Percentiles rank a stretch among this genome's conserved stretches.
Conservation (phyloP, 2,797 vertebrate species). For the Jordanella pulchra region DNA sequence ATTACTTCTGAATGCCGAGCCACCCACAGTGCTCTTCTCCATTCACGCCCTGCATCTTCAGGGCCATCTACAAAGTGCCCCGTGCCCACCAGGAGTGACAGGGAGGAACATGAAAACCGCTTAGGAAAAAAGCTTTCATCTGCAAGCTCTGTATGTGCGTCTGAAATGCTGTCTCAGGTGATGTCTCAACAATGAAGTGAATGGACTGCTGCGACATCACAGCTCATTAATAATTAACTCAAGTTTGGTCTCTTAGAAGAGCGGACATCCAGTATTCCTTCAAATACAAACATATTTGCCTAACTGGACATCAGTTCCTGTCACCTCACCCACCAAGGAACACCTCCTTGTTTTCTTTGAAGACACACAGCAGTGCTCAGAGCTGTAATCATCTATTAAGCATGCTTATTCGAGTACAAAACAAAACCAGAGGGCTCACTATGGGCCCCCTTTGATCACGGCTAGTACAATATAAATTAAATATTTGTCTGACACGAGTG, state of each 20-base stretch:
- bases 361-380: slow-evolving; percentile 14
- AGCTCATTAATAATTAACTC: slow-evolving; percentile 64
- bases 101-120: slow-evolving; percentile 61
- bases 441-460: slow-evolving; percentile 7
- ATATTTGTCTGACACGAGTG: slow-evolving; percentile 21
- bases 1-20: slow-evolving; percentile 63
- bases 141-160: slow-evolving; percentile 45
- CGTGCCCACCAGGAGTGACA: slow-evolving; percentile 54
- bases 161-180: slow-evolving; percentile 54
- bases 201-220: slow-evolving; percentile 59
- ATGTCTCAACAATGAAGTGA: slow-evolving; percentile 62
- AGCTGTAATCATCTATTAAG: slow-evolving; percentile 43
- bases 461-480: slow-evolving; percentile 24
- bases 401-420: slow-evolving; percentile 34
- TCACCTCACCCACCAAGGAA: slow-evolving; percentile 21
- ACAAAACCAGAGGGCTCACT: not conserved
- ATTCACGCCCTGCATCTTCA: slow-evolving; percentile 62
- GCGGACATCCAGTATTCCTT: slow-evolving; percentile 48
- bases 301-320: slow-evolving; percentile 60
- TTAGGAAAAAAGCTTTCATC: slow-evolving; percentile 52
- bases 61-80: slow-evolving; percentile 64
- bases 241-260: slow-evolving; percentile 32
- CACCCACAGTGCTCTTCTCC: slow-evolving; percentile 47
- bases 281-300: slow-evolving; percentile 60
- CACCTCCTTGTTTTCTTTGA: slow-evolving; percentile 17